Base-by-base conservation (phyloP, 2,113 vertebrate genomes). In the Hippopotamus amphibius region DNA sequence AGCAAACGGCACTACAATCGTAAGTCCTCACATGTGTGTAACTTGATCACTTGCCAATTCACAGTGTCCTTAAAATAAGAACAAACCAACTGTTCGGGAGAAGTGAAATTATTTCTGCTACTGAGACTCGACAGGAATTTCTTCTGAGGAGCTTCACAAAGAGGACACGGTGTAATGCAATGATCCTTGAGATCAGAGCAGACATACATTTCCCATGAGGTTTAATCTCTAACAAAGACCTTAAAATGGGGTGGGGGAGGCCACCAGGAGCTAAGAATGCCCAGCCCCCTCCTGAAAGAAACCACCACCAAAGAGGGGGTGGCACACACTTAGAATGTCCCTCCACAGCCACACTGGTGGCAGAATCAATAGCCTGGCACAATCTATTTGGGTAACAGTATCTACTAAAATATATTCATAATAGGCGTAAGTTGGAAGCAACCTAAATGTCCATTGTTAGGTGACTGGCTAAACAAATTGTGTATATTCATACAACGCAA, bases 1-100 rank as follows among this genome's bases (percentile, higher is more conserved):
- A 76, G 69, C 33, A 77, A 87, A 77, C 0, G 0, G 69, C n/a
- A 69, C 17, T 57, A 11, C 46, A 30, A 59, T 46, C 30, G 12
- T 83, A 89, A 92, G 28, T 22, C 6, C 81, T 81, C 41, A 28
- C 65, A 65, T 48, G 76, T 65, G 46, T 89, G 85, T 84, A 93
- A 97, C 55, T 69, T 87, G 84, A 94, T 76, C 77, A 85, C 71
- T 65, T 48, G 76, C 88, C 95, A 96, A 94, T 79, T 85, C 84
- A 57, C 74, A 53, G 46, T 57, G 43, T 33, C 87, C 93, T 94
- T 93, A 97, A 97, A 97, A 92, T 95, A 95, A 97, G 46, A 97
- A 66, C 90, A 57, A 79, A 79, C 33, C 92, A 84, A 92, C 80
- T 55, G 79, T 94, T 87, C 2, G 0, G 22, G 57, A 96, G 80